A percentile compares a stretch with the other conserved stretches of the same genome.
phyloP scores from a whole-genome alignment of 2,888 invertebrate species.

The Calameuta pallipes region DNA sequence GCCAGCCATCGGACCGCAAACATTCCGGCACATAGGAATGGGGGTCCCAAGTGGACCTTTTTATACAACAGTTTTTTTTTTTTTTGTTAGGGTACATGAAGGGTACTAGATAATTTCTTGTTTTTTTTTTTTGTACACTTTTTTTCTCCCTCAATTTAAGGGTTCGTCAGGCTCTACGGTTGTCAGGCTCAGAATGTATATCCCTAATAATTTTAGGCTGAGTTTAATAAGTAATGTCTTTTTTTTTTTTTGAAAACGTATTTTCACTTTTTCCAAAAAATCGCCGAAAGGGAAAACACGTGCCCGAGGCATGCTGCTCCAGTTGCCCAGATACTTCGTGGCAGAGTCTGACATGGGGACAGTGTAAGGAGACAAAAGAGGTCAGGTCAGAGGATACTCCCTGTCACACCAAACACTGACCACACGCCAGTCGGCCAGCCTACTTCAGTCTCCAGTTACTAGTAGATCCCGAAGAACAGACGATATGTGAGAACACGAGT shows the following conservation, averaged over 20 bases:
- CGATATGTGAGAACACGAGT: slow-evolving; percentile 36
- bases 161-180: not conserved
- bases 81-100: not conserved
- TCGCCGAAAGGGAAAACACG: slow-evolving; percentile 29
- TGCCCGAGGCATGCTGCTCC: slow-evolving; percentile 44
- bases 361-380: slow-evolving; percentile 31
- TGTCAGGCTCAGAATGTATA: not conserved
- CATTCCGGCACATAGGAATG: not conserved
- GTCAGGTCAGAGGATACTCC: slow-evolving; percentile 37
- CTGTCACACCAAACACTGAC: slow-evolving; percentile 55
- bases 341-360: slow-evolving; percentile 5
- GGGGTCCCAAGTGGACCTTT: not conserved
- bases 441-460: slow-evolving; percentile 44
- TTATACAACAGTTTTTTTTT: not conserved
- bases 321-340: not conserved
- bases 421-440: slow-evolving; percentile 38
- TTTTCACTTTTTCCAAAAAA: not conserved
- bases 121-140: not conserved
- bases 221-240: not conserved
- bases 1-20: slow-evolving; percentile 17
- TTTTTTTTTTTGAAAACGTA: not conserved
- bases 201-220: not conserved
- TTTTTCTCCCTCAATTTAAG: not conserved
- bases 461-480: slow-evolving; percentile 19
- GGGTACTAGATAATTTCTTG: not conserved